Base-by-base conservation (phyloP, 1,140 invertebrate genomes). In the Leptinotarsa lineolata region DNA sequence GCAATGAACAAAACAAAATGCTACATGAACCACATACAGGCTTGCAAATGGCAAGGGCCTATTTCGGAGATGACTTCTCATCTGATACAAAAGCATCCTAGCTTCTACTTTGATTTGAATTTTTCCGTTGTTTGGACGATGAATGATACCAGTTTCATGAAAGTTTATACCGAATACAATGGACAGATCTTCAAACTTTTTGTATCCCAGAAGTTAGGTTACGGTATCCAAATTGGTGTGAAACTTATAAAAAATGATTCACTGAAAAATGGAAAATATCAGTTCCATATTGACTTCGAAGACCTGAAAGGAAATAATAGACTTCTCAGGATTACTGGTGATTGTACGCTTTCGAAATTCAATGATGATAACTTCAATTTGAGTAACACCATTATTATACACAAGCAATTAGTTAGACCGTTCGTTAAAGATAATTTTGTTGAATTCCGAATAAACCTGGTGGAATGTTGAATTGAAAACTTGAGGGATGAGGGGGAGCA, bases 1-100 rank as follows among this genome's bases (percentile, higher is more conserved):
- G 68, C 44, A 18, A 73, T 22, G 1, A 13, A 11, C 12, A 21
- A 61, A 20, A 54, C 5, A n/a, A 54, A 54, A 15, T 39, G 16
- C 20, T 79, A 74, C 70, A 24, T 73, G 4, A 61, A 76, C 15
- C 60, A 73, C 22, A 65, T 70, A 30, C 65, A 72, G 44, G 48
- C 59, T 12, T 79, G 78, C 68, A 46, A 30, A 13, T 77, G 78
- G 74, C 30, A n/a, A 21, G 66, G 66, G 18, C 66, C 16, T 18
- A 18, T 21, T 15, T 45, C n/a, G 21, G 24, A 68, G 45, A 20
- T 46, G 18, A 45, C 15, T 18, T 46, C n/a, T 8, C 66, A 68
- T 68, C 15, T 68, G 20, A 13, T 24, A 6, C 18, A 18, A 18
- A 45, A 24, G 2, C 66, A 68, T 48, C 66, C 30, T 6, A 48